Conservation (phyloP, 2,113 vertebrate species). For the Oreocharis arfaki region DNA sequence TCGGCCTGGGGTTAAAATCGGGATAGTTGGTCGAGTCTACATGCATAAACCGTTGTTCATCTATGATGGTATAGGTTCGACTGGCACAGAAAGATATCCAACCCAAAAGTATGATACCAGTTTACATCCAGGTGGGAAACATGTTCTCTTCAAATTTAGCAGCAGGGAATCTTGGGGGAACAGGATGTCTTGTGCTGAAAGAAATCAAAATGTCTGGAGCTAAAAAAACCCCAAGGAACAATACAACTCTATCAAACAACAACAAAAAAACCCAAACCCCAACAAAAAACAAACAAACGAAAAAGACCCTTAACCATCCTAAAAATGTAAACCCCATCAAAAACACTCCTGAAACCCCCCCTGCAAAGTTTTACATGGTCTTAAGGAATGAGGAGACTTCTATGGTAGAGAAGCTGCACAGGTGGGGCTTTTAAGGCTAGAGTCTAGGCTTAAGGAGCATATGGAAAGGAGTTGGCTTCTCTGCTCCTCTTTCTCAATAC, state of each 20-base stretch:
- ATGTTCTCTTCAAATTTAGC: not conserved
- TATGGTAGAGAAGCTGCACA: not conserved
- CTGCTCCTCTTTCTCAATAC: not conserved
- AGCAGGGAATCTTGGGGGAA: not conserved
- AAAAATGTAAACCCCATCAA: not conserved
- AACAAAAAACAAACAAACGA: not conserved
- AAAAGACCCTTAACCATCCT: accelerated
- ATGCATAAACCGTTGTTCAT: not conserved
- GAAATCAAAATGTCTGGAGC: not conserved
- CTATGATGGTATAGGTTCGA: not conserved
- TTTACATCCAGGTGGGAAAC: not conserved
- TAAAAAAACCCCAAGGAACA: not conserved
- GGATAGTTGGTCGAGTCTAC: not conserved
- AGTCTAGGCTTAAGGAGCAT: not conserved
- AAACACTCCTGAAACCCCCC: not conserved
- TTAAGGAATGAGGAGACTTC: not conserved
- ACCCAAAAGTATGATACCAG: not conserved
- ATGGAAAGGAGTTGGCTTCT: not conserved
- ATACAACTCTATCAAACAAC: not conserved
- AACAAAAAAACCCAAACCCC: not conserved
- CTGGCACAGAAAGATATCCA: not conserved
- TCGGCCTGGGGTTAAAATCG: not conserved
- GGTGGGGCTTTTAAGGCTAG: not conserved
- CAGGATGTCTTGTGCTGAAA: not conserved
- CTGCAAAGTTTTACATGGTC: not conserved